Conservation (phyloP, 2,113 vertebrate species). For the Bagarius yarrelli region DNA sequence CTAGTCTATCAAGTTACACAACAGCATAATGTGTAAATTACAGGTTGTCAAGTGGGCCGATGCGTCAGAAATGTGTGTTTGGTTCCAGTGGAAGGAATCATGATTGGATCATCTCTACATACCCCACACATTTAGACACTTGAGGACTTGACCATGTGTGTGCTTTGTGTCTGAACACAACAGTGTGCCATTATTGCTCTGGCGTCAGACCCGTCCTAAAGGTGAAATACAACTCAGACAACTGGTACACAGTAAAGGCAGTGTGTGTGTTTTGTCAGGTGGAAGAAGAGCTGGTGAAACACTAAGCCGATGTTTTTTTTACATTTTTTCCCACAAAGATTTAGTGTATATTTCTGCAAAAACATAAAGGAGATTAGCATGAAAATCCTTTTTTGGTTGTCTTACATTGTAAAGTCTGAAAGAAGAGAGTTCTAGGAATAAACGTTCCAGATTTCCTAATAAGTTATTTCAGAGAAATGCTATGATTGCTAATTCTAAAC, state of each 20-base stretch:
- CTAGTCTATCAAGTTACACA: background rate
- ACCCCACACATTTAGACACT: background rate
- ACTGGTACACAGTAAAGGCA: conserved; percentile 9
- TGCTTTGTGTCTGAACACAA: conserved; percentile 8
- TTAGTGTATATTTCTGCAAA: background rate
- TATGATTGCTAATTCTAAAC: conserved; percentile 1
- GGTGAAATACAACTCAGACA: conserved; percentile 28
- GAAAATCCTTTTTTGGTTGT: background rate
- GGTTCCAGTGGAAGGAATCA: background rate
- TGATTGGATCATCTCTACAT: background rate
- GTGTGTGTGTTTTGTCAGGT: conserved; percentile 23
- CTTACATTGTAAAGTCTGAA: background rate
- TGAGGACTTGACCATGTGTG: background rate
- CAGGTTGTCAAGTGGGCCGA: background rate
- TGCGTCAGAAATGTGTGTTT: background rate
- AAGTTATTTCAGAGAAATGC: background rate
- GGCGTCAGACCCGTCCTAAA: conserved; percentile 7
- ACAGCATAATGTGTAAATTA: background rate
- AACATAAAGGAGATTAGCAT: background rate
- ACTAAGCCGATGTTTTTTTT: background rate
- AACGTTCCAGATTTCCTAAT: background rate
- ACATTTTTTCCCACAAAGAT: background rate
- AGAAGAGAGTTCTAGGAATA: background rate
- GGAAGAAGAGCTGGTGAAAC: conserved; percentile 15
- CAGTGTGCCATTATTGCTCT: background rate